Evolutionary conservation across 2,888 invertebrate genomes (phyloP).

Genomic region (Octonoba sinensis): DNA sequence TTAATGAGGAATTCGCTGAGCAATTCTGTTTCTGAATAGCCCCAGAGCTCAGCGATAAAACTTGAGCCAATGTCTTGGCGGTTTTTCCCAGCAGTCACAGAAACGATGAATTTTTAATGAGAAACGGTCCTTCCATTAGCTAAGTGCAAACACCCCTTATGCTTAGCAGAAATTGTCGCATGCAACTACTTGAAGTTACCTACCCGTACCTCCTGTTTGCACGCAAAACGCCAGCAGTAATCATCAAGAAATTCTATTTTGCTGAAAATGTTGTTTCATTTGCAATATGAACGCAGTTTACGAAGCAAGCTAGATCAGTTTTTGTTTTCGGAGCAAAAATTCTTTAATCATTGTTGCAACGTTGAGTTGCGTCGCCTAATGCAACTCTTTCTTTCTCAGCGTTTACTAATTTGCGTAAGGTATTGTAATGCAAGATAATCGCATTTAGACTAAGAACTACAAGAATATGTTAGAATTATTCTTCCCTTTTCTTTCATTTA

Average conservation of each 20-base stretch:
- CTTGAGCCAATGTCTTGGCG: constrained; percentile 14
- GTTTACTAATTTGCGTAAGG: no score
- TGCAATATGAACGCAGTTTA: no score
- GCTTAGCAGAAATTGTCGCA: constrained; percentile 22
- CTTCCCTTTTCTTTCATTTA: no score
- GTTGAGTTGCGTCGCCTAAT: no score
- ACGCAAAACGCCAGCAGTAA: constrained; percentile 39
- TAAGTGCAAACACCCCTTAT: constrained; percentile 54
- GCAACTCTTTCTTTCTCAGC: no score
- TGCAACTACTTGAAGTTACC: constrained; percentile 29
- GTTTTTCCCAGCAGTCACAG: constrained; percentile 44
- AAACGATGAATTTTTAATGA: constrained; percentile 57
- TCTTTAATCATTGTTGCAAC: no score
- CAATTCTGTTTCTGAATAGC: constrained; percentile 1
- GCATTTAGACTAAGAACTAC: no score
- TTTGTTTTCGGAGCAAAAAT: no score
- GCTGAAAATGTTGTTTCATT: no score
- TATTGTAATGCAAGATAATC: no score
- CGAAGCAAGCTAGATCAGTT: no score
- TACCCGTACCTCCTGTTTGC: constrained; percentile 6
- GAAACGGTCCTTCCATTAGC: constrained; percentile 49
- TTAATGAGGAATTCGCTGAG: constrained; percentile 39
- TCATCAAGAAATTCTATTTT: constrained; percentile 5
- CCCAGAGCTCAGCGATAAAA: not conserved
- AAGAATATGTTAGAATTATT: no score